These are phyloP conservation scores for Sycobia sp. DNA, from an alignment of 1,140 invertebrate species.

Conservation along the genomic window DNA sequence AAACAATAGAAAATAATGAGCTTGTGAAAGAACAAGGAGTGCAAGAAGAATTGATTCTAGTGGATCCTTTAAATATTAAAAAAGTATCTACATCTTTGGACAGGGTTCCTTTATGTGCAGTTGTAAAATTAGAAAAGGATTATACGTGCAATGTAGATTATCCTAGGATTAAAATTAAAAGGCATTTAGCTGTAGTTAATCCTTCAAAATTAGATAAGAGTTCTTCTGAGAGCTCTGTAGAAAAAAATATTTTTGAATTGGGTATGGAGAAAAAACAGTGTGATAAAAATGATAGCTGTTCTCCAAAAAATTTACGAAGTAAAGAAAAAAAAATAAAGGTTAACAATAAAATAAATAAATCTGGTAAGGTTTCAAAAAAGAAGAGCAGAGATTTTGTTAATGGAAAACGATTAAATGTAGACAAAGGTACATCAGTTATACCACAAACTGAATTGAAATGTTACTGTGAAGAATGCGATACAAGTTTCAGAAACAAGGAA, in stretches of 20 bases:
- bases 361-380: neutral
- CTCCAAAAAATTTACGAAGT: constrained; percentile 43
- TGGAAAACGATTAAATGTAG: neutral
- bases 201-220: constrained; percentile 1
- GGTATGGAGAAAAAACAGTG: neutral
- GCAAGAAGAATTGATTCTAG: neutral
- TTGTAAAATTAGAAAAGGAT: constrained; percentile 33
- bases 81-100: neutral
- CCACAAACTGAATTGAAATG: constrained; percentile 39
- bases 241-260: neutral
- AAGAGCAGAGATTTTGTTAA: constrained; percentile 18
- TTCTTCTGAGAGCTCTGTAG: neutral
- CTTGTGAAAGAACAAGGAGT: neutral
- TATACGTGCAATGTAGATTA: constrained; percentile 29
- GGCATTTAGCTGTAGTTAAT: constrained; percentile 7
- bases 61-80: neutral
- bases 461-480: constrained; percentile 49
- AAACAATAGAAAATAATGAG: constrained; percentile 3
- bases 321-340: constrained; percentile 24
- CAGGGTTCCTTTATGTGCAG: constrained; percentile 7
- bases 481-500: constrained; percentile 44
- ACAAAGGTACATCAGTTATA: constrained; percentile 4
- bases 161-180: constrained; percentile 28
- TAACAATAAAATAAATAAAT: constrained; percentile 2
- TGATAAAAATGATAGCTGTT: neutral